A percentile compares a stretch with the other conserved stretches of the same genome.
phyloP scores from a whole-genome alignment of 2,113 vertebrate species.

The Clarias magur region DNA sequence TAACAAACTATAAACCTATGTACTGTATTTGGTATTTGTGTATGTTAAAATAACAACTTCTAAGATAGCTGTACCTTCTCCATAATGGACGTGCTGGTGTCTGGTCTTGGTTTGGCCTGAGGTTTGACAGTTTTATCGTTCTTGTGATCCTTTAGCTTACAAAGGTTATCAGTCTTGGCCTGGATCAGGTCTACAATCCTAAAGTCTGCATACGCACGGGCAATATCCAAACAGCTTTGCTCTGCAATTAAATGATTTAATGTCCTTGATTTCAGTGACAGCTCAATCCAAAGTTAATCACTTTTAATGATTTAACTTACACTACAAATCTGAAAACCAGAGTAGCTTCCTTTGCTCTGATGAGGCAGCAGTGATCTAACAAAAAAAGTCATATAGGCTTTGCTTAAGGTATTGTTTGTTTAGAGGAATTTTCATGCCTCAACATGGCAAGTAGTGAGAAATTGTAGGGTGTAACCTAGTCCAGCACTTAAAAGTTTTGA shows the following conservation, averaged over 20 bases:
- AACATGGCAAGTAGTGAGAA: background rate
- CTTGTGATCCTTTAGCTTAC: conserved; percentile 64
- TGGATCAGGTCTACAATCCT: conserved; percentile 78
- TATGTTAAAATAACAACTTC: background rate
- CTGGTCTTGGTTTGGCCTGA: conserved; percentile 61
- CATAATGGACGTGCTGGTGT: conserved; percentile 41
- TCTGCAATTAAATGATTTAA: conserved; percentile 67
- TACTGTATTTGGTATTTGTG: background rate
- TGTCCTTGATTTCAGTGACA: conserved; percentile 34
- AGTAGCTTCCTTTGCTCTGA: background rate
- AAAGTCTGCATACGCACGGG: conserved; percentile 76
- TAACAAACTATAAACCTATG: background rate
- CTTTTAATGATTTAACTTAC: conserved; percentile 19
- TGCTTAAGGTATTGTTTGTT: background rate
- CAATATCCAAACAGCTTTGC: conserved; percentile 80
- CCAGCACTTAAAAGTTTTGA: background rate
- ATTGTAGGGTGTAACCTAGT: background rate
- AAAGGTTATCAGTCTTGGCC: conserved; percentile 74
- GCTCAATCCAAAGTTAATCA: conserved; percentile 27
- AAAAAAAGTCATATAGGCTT: background rate
- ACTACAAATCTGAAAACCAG: conserved; percentile 12
- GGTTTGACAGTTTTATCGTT: conserved; percentile 63
- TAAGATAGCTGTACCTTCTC: conserved; percentile 60
- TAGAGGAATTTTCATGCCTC: conserved; percentile 13
- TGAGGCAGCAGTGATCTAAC: conserved; percentile 20